A percentile compares a stretch with the other conserved stretches of the same genome.
These are phyloP conservation scores for Portunus trituberculatus DNA, from an alignment of 1,140 invertebrate genomes.

Conservation along the genomic window DNA sequence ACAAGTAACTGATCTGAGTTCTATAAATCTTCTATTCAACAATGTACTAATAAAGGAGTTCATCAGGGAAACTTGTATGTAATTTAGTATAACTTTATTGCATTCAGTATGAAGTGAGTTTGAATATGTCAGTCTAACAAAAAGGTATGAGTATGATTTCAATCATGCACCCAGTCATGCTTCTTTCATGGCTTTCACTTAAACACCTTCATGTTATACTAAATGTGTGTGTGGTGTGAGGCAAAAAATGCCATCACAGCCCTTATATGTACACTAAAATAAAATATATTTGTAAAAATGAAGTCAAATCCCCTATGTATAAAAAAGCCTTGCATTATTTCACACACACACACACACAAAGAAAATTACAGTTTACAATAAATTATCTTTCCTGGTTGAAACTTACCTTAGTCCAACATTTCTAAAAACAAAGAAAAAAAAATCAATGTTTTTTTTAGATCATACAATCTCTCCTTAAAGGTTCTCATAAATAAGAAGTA, in stretches of 20 bases:
- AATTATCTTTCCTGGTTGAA: too few species aligned
- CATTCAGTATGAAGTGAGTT: not conserved
- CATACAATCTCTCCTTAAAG: too few species aligned
- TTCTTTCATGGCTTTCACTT: not conserved
- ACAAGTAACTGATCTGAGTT: too few species aligned
- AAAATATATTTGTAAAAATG: conserved; percentile 1
- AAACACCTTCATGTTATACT: not conserved
- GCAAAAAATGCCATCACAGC: not conserved
- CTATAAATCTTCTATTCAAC: too few species aligned
- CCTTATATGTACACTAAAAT: not conserved
- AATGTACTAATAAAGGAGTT: too few species aligned
- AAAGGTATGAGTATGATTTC: not conserved
- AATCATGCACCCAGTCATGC: not conserved
- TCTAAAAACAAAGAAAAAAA: not conserved
- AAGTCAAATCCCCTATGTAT: not conserved
- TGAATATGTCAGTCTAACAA: not conserved
- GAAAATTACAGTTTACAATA: too few species aligned
- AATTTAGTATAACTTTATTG: not conserved
- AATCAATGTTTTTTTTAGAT: too few species aligned
- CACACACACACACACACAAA: conserved; percentile 22
- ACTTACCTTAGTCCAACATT: too few species aligned
- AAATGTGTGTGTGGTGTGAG: not conserved
- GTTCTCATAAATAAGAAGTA: not conserved
- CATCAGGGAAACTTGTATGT: not conserved
- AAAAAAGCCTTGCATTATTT: not conserved